These are phyloP conservation scores for Maconellicoccus hirsutus DNA, from an alignment of 1,140 invertebrate species.

Conservation along the genomic window DNA sequence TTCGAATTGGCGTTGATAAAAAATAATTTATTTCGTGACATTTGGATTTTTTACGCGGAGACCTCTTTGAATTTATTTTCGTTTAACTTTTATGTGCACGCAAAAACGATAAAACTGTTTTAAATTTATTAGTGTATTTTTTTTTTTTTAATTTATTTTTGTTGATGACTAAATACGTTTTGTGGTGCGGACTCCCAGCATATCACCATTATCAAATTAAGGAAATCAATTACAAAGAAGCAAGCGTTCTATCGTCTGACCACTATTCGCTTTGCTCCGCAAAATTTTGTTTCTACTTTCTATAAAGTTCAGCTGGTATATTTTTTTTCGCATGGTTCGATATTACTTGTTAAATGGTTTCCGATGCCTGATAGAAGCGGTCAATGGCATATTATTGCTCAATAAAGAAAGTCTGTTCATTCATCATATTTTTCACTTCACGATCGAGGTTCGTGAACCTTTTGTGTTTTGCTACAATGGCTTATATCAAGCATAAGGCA, in stretches of 20 bases:
- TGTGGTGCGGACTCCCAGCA: neutral
- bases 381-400: too few relatives aligned
- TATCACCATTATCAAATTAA: neutral
- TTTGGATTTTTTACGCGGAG: neutral
- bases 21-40: conserved; percentile 8
- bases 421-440: too few relatives aligned
- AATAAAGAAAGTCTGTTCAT: too few relatives aligned
- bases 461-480: too few relatives aligned
- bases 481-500: too few relatives aligned
- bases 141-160: neutral
- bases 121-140: neutral
- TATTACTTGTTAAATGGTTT: too few relatives aligned
- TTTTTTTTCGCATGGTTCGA: neutral
- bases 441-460: too few relatives aligned
- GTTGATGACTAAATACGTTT: too few relatives aligned
- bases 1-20: conserved; percentile 3
- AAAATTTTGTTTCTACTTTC: neutral
- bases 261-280: neutral
- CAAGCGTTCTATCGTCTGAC: neutral
- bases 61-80: conserved; percentile 9
- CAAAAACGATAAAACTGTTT: neutral
- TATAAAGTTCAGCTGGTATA: neutral
- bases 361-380: too few relatives aligned
- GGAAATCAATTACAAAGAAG: neutral
- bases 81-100: neutral